Evolutionary conservation across 1,140 invertebrate genomes (phyloP).

Genomic region (Archivesica marissinica): DNA sequence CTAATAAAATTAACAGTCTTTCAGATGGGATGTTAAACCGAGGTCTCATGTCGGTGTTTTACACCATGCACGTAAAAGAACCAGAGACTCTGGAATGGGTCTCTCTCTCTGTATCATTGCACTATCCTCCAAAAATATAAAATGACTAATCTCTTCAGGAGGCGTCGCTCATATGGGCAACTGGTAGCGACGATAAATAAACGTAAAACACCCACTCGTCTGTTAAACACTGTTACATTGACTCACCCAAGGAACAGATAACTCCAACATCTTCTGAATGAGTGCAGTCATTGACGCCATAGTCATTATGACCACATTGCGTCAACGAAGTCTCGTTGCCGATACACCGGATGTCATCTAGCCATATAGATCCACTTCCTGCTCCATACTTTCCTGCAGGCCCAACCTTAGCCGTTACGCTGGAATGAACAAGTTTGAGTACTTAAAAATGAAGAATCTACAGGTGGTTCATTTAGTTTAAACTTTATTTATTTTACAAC

Average conservation of each 20-base stretch:
- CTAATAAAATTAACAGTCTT: too few relatives aligned
- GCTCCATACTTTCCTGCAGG: conserved; percentile 44
- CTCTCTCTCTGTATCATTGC: too few relatives aligned
- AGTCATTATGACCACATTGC: conserved; percentile 62
- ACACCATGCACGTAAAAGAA: too few relatives aligned
- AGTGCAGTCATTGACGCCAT: conserved; percentile 65
- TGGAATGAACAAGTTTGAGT: not conserved
- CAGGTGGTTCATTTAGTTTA: too few relatives aligned
- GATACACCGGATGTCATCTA: conserved; percentile 85
- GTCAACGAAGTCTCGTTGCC: conserved; percentile 67
- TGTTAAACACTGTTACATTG: not conserved
- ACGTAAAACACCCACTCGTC: not conserved
- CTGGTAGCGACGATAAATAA: not conserved
- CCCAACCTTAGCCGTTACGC: conserved; percentile 20
- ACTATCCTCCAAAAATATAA: too few relatives aligned
- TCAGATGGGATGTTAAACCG: too few relatives aligned
- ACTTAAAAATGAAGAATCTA: too few relatives aligned
- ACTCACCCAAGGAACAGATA: conserved; percentile 59
- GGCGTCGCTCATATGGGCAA: too few relatives aligned
- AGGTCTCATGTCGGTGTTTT: too few relatives aligned
- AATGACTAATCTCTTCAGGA: too few relatives aligned
- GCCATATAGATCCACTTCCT: conserved; percentile 81
- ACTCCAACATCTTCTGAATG: conserved; percentile 69
- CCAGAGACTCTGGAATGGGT: too few relatives aligned
- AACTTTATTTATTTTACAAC: too few relatives aligned